A percentile compares a stretch with the other conserved stretches of the same genome.
Conservation (phyloP, 2,113 vertebrate species). For the Dromas ardeola region DNA sequence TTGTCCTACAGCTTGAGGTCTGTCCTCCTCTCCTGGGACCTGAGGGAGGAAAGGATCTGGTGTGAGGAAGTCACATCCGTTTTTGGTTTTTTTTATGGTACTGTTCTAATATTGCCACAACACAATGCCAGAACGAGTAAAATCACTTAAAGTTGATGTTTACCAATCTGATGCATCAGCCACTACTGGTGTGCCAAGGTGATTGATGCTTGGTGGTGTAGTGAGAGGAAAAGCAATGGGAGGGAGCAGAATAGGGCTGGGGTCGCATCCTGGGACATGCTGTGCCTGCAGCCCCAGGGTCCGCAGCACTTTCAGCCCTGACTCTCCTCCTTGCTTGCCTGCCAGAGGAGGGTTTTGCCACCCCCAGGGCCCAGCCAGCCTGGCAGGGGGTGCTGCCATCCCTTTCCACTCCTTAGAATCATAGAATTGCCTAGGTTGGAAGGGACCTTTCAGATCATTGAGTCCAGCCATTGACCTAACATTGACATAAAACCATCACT, state of each 20-base stretch:
- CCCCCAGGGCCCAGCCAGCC: neutral
- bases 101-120: accelerated
- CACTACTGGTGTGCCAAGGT: neutral
- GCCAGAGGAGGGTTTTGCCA: neutral
- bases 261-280: too few relatives aligned
- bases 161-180: neutral
- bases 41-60: too few relatives aligned
- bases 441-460: too few relatives aligned
- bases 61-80: too few relatives aligned
- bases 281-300: accelerated
- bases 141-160: accelerated
- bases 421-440: too few relatives aligned
- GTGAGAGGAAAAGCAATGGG: neutral
- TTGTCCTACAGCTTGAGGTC: accelerated
- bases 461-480: too few relatives aligned
- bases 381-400: neutral
- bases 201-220: accelerated
- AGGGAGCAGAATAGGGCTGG: neutral
- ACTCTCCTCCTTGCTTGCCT: accelerated
- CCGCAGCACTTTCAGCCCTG: neutral
- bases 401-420: neutral
- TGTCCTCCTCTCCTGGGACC: neutral
- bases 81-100: too few relatives aligned
- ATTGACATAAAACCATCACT: too few relatives aligned
- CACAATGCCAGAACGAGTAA: neutral